Conservation (phyloP, 2,888 invertebrate genomes). For the Drosophila basisetae region DNA sequence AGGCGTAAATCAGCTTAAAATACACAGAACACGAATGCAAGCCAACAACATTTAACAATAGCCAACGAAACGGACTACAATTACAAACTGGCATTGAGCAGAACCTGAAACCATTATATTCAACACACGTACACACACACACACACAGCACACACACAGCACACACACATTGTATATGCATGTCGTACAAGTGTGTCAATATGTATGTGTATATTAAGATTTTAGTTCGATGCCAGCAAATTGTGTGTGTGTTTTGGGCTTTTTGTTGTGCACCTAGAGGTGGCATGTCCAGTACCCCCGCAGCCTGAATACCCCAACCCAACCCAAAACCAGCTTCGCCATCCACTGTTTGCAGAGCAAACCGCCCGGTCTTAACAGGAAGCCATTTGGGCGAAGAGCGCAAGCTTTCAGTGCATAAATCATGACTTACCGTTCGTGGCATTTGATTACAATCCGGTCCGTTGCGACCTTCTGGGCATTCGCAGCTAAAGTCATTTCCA, state of each 20-base stretch:
- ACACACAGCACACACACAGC: background rate
- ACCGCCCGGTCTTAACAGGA: slow-evolving; percentile 37
- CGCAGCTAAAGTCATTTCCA: slow-evolving; percentile 91
- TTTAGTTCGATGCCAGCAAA: slow-evolving; percentile 60
- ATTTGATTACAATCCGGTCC: slow-evolving; percentile 90
- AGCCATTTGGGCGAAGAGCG: slow-evolving; percentile 20
- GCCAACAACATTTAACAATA: slow-evolving; percentile 26
- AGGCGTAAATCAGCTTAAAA: slow-evolving; percentile 57
- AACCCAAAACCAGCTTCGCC: background rate
- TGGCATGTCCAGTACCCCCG: slow-evolving; percentile 6
- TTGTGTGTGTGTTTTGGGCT: slow-evolving; percentile 64
- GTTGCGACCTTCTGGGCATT: slow-evolving; percentile 90
- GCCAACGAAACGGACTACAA: slow-evolving; percentile 51
- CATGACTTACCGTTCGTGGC: slow-evolving; percentile 88
- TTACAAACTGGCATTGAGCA: slow-evolving; percentile 56
- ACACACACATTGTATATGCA: background rate
- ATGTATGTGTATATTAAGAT: slow-evolving; percentile 14
- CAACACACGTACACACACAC: background rate
- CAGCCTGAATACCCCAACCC: background rate
- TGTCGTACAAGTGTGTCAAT: background rate
- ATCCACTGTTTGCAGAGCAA: slow-evolving; percentile 6
- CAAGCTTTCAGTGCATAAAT: slow-evolving; percentile 77
- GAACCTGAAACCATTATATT: slow-evolving; percentile 6
- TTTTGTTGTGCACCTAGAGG: slow-evolving; percentile 54
- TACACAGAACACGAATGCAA: slow-evolving; percentile 28